Conservation (phyloP, 2,797 vertebrate genomes). For the Varecia variegata region DNA sequence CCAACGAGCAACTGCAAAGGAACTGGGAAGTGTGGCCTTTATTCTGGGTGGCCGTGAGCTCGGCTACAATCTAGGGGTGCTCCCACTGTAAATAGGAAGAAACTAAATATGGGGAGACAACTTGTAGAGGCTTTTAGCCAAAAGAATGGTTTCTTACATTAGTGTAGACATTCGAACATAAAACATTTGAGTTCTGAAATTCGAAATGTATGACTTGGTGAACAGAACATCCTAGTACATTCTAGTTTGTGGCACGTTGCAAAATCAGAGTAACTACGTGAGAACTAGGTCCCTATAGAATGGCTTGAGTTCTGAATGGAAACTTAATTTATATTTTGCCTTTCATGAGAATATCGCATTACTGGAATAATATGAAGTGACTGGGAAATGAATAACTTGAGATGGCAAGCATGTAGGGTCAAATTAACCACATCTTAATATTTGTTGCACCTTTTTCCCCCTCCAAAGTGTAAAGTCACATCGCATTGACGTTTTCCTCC, state of each 20-base stretch:
- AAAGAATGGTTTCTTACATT: neutral
- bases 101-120: neutral
- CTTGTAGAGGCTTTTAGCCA: neutral
- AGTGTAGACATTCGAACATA: conserved; percentile 2
- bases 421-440: neutral
- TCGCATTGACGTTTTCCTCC: conserved; percentile 30
- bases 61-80: neutral
- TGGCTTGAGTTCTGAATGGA: conserved; percentile 35
- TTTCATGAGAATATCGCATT: conserved; percentile 34
- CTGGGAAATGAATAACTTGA: conserved; percentile 11
- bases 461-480: conserved; percentile 23
- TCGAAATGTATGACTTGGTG: neutral
- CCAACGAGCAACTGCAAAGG: neutral
- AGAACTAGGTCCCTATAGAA: neutral
- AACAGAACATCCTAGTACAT: neutral
- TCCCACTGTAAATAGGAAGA: neutral
- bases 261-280: conserved; percentile 15
- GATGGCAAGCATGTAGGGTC: neutral
- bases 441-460: neutral
- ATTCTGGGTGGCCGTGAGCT: neutral
- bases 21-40: neutral
- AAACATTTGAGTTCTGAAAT: conserved; percentile 17
- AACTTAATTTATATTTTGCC: conserved; percentile 30
- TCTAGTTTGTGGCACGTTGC: neutral
- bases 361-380: neutral